Base-by-base conservation (phyloP, 2,113 vertebrate genomes). In the Collichthys lucidus region DNA sequence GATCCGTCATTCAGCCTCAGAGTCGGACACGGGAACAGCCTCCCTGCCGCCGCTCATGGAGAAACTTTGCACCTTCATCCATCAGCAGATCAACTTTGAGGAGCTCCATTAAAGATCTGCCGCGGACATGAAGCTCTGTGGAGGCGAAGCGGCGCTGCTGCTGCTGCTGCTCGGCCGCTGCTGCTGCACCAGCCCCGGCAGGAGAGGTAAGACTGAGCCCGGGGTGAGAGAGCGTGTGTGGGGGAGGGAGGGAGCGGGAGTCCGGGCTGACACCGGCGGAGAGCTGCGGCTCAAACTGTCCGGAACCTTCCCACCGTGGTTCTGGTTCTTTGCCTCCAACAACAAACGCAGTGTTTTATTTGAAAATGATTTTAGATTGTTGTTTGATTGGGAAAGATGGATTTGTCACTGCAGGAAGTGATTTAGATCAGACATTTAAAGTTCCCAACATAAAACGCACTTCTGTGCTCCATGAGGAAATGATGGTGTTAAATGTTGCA, bases 81-180 rank as follows among this genome's bases (percentile, higher is more conserved):
- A 10, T 5, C 44, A 3, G 7, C 7, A 4, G 7, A 7, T 4
- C 3, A 5, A 57, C 56, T 40, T 15, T 5, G 8, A 14, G 73
- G 65, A 70, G 0, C n/a, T 16, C 1, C 1, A 42, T 0, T 26
- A 3, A 47, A 2, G 6, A 10, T 0, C 46, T 2, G 42, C 5
- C 11, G 49, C 19, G 11, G 11, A 62, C 78, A 86, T 91, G 81
- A 83, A 40, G 65, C 7, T 55, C 10, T 20, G 5, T 16, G 57
- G 55, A 40, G 70, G 74, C 11, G 86, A 46, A 66, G 85, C 40
- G 2, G 35, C 47, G 60, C 70, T 86, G 80, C 78, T 88, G 72
- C 83, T 90, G 77, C 73, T 87, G 74, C 75, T 84, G 73, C 46
- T 85, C 31, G 78, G 79, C 79, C 65, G 73, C 85, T 82, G 87